Percentiles rank a stretch among this genome's conserved stretches.
Evolutionary conservation across 2,113 vertebrate species (phyloP).

Genomic region (Anthoscopus minutus): DNA sequence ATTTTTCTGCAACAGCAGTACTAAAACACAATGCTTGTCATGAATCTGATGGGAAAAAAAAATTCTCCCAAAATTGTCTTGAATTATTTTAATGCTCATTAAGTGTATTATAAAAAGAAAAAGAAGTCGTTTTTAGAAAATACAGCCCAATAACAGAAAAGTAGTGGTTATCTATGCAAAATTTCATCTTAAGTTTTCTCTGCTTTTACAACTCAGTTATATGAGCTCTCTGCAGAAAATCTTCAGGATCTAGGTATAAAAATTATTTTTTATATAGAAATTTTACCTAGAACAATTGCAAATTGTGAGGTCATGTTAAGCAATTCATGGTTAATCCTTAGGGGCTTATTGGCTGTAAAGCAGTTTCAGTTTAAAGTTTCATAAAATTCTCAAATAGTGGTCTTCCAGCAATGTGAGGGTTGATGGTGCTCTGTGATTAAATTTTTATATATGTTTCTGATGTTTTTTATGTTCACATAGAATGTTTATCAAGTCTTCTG

Average conservation of each 20-base stretch:
- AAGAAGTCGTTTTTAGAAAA: neutral
- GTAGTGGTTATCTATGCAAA: neutral
- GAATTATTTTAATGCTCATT: neutral
- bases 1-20: neutral
- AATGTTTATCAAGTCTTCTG: neutral
- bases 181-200: neutral
- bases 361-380: constrained; percentile 17
- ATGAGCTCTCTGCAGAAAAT: neutral
- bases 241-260: neutral
- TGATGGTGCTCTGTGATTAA: neutral
- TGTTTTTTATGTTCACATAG: neutral
- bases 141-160: neutral
- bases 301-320: neutral
- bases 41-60: neutral
- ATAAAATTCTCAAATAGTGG: neutral
- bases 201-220: neutral
- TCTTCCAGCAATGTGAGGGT: neutral
- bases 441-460: neutral
- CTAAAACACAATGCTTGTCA: neutral
- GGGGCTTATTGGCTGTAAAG: neutral
- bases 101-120: neutral
- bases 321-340: neutral
- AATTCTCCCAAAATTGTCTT: neutral
- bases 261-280: neutral
- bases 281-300: neutral